phyloP scores from a whole-genome alignment of 2,797 vertebrate genomes.

The Pseudochromis fuscus region DNA sequence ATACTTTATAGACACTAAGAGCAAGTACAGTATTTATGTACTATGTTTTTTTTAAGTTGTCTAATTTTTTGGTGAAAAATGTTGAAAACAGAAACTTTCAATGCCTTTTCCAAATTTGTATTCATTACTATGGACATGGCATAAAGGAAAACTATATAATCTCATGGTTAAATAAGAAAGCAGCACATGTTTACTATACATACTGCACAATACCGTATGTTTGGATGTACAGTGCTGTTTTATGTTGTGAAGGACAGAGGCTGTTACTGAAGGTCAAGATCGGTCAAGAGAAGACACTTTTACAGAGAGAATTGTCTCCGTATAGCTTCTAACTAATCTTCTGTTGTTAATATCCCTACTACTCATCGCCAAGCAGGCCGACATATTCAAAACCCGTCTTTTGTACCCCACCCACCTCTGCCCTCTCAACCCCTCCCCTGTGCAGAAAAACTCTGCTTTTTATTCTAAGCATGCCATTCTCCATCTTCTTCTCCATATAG shows the following conservation, averaged over 20 bases:
- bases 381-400: conserved; percentile 61
- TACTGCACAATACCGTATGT: conserved; percentile 1
- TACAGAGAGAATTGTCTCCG: conserved; percentile 46
- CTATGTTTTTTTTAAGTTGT: no score
- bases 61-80: no score
- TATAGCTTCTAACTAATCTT: conserved; percentile 53
- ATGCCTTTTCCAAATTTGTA: neutral
- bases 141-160: neutral
- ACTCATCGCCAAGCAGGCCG: conserved; percentile 50
- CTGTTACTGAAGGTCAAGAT: conserved; percentile 68
- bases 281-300: conserved; percentile 27
- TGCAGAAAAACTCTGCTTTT: conserved; percentile 61
- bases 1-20: no score
- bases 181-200: neutral
- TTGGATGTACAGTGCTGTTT: conserved; percentile 19
- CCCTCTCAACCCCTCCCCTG: conserved; percentile 62
- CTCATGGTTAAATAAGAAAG: no score
- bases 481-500: conserved; percentile 61
- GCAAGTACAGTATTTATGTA: no score
- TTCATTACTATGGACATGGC: neutral
- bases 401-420: conserved; percentile 70
- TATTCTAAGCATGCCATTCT: conserved; percentile 72
- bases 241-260: conserved; percentile 26
- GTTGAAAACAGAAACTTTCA: no score
- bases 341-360: conserved; percentile 50